A percentile compares a stretch with the other conserved stretches of the same genome.
These are phyloP conservation scores for Ormyrus nitidulus DNA, from an alignment of 2,888 invertebrate genomes.

Conservation along the genomic window DNA sequence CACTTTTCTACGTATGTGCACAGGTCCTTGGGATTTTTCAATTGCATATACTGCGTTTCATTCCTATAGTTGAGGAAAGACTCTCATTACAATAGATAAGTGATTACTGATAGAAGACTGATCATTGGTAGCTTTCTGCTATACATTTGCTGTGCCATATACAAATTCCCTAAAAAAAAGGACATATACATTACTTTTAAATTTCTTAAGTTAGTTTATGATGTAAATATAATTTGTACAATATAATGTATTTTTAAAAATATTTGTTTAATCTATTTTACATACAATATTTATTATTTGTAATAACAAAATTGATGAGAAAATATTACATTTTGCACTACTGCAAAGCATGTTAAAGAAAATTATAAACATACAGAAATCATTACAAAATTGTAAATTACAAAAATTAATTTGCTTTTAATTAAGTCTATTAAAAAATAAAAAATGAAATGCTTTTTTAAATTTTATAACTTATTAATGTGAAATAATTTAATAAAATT, in stretches of 20 bases:
- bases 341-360: too few species aligned
- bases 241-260: not conserved
- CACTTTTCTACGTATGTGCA: slow-evolving; percentile 35
- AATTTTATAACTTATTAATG: too few species aligned
- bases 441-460: too few species aligned
- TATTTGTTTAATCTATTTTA: not conserved
- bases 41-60: slow-evolving; percentile 16
- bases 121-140: slow-evolving; percentile 28
- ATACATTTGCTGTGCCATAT: slow-evolving; percentile 43
- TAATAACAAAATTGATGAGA: too few species aligned
- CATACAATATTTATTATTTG: too few species aligned
- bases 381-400: too few species aligned
- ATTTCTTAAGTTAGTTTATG: slow-evolving; percentile 9
- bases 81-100: slow-evolving; percentile 29
- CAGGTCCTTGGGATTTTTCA: slow-evolving; percentile 12
- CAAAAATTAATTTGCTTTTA: too few species aligned
- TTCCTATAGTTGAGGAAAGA: slow-evolving; percentile 31
- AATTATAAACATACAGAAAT: too few species aligned
- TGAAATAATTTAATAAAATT: too few species aligned
- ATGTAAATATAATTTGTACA: not conserved
- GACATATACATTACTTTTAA: slow-evolving; percentile 1
- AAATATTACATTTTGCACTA: too few species aligned
- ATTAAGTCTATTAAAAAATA: too few species aligned
- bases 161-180: slow-evolving; percentile 42
- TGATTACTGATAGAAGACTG: slow-evolving; percentile 42